Conservation (phyloP, 2,888 invertebrate genomes). For the Watsonalla binaria region DNA sequence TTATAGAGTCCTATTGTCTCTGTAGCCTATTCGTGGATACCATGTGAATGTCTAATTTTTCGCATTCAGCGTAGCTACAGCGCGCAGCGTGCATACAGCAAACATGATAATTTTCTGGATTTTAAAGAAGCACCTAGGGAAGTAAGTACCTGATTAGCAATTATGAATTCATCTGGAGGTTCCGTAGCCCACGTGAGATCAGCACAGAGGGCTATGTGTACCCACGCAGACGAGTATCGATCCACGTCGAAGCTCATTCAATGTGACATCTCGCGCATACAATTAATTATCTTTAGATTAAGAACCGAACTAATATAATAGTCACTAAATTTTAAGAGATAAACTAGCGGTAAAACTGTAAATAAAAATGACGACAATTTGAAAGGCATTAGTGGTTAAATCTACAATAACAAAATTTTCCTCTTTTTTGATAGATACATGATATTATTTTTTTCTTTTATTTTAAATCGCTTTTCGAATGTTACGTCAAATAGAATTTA, state of each 20-base stretch:
- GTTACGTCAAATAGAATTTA: conserved; percentile 47
- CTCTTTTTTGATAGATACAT: conserved; percentile 72
- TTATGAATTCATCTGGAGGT: conserved; percentile 70
- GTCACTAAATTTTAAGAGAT: conserved; percentile 67
- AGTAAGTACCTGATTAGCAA: conserved; percentile 68
- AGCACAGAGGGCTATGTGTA: conserved; percentile 75
- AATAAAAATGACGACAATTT: conserved; percentile 75
- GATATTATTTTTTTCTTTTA: conserved; percentile 65
- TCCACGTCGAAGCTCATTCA: conserved; percentile 78
- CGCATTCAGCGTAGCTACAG: no score
- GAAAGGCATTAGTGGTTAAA: conserved; percentile 73
- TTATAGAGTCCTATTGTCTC: no score
- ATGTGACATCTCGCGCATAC: conserved; percentile 71
- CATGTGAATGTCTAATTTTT: no score
- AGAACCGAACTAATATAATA: conserved; percentile 66
- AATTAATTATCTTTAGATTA: conserved; percentile 66
- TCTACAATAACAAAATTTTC: conserved; percentile 75
- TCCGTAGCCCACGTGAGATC: conserved; percentile 73
- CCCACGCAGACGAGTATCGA: conserved; percentile 71
- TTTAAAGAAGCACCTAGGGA: not conserved
- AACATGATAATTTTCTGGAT: no score
- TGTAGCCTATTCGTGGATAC: no score
- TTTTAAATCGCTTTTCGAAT: conserved; percentile 73
- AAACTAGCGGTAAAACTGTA: conserved; percentile 69
- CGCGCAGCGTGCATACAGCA: no score